These are phyloP conservation scores for Cheilosia urbana DNA, from an alignment of 2,888 invertebrate species.

Conservation along the genomic window DNA sequence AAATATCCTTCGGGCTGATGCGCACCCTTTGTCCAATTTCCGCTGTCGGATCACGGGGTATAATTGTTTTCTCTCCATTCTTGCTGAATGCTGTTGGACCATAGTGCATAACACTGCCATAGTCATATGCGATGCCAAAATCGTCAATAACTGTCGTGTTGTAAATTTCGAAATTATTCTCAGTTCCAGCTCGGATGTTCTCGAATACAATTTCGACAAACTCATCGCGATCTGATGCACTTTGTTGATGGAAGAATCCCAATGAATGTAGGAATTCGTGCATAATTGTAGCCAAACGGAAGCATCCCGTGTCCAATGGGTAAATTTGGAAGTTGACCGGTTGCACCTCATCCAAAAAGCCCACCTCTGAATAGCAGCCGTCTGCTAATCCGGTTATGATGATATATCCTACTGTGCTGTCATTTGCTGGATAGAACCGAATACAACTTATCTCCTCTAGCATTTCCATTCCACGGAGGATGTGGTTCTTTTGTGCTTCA, in stretches of 20 bases:
- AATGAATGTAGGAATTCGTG: conserved; percentile 92
- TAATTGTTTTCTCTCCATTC: conserved; percentile 88
- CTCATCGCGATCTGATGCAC: conserved; percentile 89
- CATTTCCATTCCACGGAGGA: conserved; percentile 88
- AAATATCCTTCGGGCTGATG: conserved; percentile 79
- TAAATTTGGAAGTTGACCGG: conserved; percentile 79
- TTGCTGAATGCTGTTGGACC: conserved; percentile 89
- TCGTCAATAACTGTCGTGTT: conserved; percentile 85
- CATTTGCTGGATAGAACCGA: conserved; percentile 87
- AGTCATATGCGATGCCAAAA: conserved; percentile 89
- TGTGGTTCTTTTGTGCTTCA: conserved; percentile 85
- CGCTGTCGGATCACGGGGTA: conserved; percentile 82
- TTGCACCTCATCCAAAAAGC: conserved; percentile 85
- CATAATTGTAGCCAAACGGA: conserved; percentile 85
- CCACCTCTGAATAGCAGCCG: conserved; percentile 92
- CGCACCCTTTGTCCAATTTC: conserved; percentile 81
- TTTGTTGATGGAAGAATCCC: conserved; percentile 93
- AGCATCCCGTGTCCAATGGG: conserved; percentile 80
- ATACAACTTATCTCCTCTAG: conserved; percentile 90
- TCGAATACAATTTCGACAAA: conserved; percentile 86
- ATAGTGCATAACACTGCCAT: conserved; percentile 92
- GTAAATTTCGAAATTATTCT: conserved; percentile 89
- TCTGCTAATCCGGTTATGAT: conserved; percentile 77
- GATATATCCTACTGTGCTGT: conserved; percentile 77
- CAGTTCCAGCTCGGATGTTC: conserved; percentile 85